A percentile compares a stretch with the other conserved stretches of the same genome.
Evolutionary conservation across 2,113 vertebrate species (phyloP).

Genomic region (Tychaedon coryphoeus): DNA sequence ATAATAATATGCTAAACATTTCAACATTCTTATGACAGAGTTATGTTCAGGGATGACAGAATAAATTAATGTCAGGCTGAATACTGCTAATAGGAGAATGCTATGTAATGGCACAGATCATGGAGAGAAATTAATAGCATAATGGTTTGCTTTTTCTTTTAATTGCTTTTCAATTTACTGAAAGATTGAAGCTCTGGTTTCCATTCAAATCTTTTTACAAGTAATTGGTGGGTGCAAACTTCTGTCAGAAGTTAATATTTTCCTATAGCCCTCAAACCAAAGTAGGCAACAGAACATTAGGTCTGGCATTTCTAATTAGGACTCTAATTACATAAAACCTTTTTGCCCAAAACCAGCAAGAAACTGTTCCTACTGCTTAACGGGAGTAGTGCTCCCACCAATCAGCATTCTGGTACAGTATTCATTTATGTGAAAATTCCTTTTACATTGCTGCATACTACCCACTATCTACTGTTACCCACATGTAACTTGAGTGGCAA

Average conservation of each 20-base stretch:
- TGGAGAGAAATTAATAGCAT: not conserved
- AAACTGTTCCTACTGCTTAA: slow-evolving; percentile 64
- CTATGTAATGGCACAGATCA: not conserved
- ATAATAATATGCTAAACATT: not conserved
- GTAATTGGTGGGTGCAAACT: slow-evolving; percentile 14
- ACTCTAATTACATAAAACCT: slow-evolving; percentile 52
- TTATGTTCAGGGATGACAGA: not conserved
- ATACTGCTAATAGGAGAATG: not conserved
- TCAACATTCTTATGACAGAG: not conserved
- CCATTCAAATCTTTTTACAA: slow-evolving; percentile 39
- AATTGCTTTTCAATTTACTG: slow-evolving; percentile 31
- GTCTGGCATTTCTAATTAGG: slow-evolving; percentile 69
- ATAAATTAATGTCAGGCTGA: not conserved
- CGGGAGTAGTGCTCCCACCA: slow-evolving; percentile 43
- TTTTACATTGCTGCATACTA: slow-evolving; percentile 11
- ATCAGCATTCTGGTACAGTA: slow-evolving; percentile 16
- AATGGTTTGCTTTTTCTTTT: slow-evolving; percentile 9
- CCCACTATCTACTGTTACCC: slow-evolving; percentile 33
- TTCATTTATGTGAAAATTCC: not conserved
- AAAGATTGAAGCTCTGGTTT: slow-evolving; percentile 34
- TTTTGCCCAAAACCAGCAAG: slow-evolving; percentile 62
- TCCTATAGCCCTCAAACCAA: slow-evolving; percentile 32
- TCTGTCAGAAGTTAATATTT: slow-evolving; percentile 53
- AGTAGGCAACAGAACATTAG: slow-evolving; percentile 63
- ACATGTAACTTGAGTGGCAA: slow-evolving; percentile 8